phyloP scores from a whole-genome alignment of 2,888 invertebrate species.

The Patella pellucida region DNA sequence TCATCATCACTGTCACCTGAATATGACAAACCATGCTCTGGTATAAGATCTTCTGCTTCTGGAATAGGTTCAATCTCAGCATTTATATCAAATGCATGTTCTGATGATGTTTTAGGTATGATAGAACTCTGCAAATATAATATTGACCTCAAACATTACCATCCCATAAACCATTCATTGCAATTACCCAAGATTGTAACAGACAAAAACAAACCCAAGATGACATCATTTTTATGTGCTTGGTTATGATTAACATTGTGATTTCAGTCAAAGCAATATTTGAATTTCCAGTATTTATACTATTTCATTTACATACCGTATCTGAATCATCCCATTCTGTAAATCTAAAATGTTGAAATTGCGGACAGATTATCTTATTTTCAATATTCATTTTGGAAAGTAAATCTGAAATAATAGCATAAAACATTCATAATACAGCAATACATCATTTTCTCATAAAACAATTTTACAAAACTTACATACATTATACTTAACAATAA shows the following conservation, averaged over 20 bases:
- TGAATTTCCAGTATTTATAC: too few relatives aligned
- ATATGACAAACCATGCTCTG: constrained; percentile 29
- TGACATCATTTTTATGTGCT: too few relatives aligned
- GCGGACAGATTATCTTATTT: constrained; percentile 74
- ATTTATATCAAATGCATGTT: constrained; percentile 66
- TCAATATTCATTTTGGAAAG: constrained; percentile 38
- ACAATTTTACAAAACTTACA: background rate
- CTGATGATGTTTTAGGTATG: constrained; percentile 33
- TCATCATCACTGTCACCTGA: constrained; percentile 35
- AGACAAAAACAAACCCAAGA: too few relatives aligned
- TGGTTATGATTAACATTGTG: too few relatives aligned
- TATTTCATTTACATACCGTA: constrained; percentile 35
- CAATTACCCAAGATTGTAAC: too few relatives aligned
- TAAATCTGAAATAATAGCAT: constrained; percentile 46
- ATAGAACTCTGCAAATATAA: constrained; percentile 35
- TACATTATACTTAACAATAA: background rate
- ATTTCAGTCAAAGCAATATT: too few relatives aligned
- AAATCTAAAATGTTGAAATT: constrained; percentile 77
- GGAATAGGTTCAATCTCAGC: constrained; percentile 64
- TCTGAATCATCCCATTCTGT: constrained; percentile 74
- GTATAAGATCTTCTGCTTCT: constrained; percentile 32
- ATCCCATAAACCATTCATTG: too few relatives aligned
- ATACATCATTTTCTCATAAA: too few relatives aligned
- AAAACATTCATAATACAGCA: background rate
- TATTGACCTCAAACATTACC: background rate